These are phyloP conservation scores for Ornithorhynchus anatinus DNA, from an alignment of 2,113 vertebrate species.

Conservation along the genomic window DNA sequence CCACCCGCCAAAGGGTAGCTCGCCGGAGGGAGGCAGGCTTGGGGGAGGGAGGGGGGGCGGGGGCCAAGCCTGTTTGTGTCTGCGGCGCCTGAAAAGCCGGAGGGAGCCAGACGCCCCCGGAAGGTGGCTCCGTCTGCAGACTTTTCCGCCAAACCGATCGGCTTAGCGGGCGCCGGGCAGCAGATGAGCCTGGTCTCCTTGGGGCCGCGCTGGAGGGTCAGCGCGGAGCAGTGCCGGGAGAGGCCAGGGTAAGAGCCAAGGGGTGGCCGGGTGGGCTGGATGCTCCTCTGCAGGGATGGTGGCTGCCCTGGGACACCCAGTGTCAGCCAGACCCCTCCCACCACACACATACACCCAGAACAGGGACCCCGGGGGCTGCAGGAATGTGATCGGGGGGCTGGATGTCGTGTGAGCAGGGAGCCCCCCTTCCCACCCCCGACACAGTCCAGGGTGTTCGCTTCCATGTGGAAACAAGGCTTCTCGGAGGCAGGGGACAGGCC, in stretches of 20 bases:
- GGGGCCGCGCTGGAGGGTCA: background rate
- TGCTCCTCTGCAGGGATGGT: background rate
- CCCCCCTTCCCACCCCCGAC: too few species aligned
- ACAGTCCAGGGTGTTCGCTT: too few species aligned
- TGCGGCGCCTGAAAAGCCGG: slow-evolving; percentile 24
- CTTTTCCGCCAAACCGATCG: slow-evolving; percentile 52
- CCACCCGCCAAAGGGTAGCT: background rate
- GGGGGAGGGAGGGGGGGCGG: background rate
- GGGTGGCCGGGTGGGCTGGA: too few species aligned
- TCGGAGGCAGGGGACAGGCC: too few species aligned
- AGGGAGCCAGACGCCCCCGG: slow-evolving; percentile 40
- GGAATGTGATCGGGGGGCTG: too few species aligned
- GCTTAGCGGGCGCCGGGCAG: slow-evolving; percentile 55
- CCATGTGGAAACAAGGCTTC: too few species aligned
- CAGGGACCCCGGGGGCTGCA: too few species aligned
- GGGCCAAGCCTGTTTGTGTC: slow-evolving; percentile 14
- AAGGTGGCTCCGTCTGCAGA: slow-evolving; percentile 47
- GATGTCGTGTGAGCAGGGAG: too few species aligned
- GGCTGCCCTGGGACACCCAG: background rate
- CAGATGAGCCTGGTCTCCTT: slow-evolving; percentile 36
- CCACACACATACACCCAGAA: too few species aligned
- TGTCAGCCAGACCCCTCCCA: background rate
- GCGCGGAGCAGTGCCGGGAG: too few species aligned
- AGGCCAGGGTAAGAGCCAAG: too few species aligned
- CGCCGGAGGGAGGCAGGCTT: background rate